These are phyloP conservation scores for Chitala chitala DNA, from an alignment of 2,113 vertebrate genomes.

Conservation along the genomic window DNA sequence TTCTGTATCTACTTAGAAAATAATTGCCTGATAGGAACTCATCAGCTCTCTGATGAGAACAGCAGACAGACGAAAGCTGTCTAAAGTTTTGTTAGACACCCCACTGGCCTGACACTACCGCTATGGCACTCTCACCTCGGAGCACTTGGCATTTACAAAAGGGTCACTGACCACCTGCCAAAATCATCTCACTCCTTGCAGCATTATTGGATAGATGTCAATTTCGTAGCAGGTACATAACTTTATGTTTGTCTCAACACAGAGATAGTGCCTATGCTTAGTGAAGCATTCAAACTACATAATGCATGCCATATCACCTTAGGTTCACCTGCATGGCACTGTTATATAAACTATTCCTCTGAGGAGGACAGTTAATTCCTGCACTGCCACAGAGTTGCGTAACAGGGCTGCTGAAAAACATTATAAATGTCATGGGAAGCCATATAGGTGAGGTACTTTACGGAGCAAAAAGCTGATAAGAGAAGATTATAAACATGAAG, in stretches of 20 bases:
- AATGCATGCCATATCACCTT: no score
- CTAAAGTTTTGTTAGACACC: no score
- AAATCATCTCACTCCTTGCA: not conserved
- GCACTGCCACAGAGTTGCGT: not conserved
- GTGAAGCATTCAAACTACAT: no score
- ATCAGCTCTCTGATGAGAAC: not conserved
- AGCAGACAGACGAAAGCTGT: not conserved
- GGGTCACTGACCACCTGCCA: not conserved
- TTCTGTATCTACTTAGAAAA: not conserved
- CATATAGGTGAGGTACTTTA: not conserved
- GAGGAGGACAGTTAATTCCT: not conserved
- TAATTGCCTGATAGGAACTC: not conserved
- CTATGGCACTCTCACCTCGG: not conserved
- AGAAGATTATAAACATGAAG: not conserved
- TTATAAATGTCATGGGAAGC: slow-evolving; percentile 3
- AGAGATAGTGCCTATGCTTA: no score
- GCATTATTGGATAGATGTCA: no score
- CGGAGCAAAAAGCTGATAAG: not conserved
- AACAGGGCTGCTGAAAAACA: not conserved
- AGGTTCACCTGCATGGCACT: slow-evolving; percentile 2
- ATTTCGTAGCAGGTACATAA: no score
- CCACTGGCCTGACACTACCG: not conserved
- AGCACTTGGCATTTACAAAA: not conserved
- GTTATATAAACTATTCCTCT: not conserved
- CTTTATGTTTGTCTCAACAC: no score